Percentiles rank a stretch among this genome's conserved stretches.
Conservation (phyloP, 2,888 invertebrate species). For the Philonicus albiceps region DNA sequence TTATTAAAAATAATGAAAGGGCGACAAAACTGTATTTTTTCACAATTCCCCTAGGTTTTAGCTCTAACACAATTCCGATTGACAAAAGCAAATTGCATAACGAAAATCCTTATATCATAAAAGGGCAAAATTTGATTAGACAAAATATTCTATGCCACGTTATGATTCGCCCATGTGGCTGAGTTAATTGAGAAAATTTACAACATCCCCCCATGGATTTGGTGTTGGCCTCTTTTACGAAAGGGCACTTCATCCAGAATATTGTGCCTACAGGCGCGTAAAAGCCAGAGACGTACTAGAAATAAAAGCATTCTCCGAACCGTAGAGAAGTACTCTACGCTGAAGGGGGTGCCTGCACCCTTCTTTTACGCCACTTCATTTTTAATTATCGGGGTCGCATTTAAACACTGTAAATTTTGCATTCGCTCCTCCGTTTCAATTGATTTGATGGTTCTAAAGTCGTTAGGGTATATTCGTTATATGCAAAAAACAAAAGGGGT, state of each 20-base stretch:
- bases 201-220: neutral
- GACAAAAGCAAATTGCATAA: neutral
- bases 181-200: neutral
- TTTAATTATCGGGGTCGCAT: conserved; percentile 23
- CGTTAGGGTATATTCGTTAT: neutral
- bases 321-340: neutral
- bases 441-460: neutral
- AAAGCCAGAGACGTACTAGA: neutral
- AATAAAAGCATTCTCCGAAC: neutral
- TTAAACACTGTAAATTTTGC: neutral
- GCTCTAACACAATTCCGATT: neutral
- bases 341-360: conserved; percentile 4
- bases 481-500: neutral
- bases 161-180: neutral
- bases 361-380: neutral
- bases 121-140: neutral
- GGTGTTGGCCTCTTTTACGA: neutral
- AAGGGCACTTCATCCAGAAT: neutral
- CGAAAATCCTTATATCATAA: neutral
- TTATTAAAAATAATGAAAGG: neutral
- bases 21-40: neutral
- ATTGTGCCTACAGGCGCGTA: neutral
- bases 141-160: neutral
- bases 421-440: neutral
- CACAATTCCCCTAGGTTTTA: neutral